Base-by-base conservation (phyloP, 2,113 vertebrate genomes). In the Illadopsis cleaveri region DNA sequence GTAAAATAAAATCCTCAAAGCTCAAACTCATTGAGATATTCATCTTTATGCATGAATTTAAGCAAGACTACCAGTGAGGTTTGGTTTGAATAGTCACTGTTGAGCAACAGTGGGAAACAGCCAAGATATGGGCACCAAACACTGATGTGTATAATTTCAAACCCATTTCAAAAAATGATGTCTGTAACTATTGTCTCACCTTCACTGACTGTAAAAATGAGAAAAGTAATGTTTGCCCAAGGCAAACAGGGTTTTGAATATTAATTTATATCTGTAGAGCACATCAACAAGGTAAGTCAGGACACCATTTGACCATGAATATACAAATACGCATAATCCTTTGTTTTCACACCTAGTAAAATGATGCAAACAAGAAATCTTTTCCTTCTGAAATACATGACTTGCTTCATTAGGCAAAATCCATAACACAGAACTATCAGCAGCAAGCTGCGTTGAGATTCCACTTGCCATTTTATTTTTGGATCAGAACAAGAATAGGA, bases 401-500 rank as follows among this genome's bases (percentile, higher is more conserved):
- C 30, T 53, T 65, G 19, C 27, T 70, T 88, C 24, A 27, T 87
- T 37, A 65, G 54, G 45, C 54, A 37, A 80, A 16, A 8, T 79
- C 35, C 13, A 3, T 54, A 44, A 37, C 10, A 76, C 48, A 60
- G 9, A 57, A 6, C 42, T 58, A 42, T 56, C 33, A 70, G 35
- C n/a, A 72, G n/a, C 76, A 91, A 95, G 22, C 35, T 90, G 45
- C 72, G 58, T 28, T 84, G 77, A 86, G 53, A 87, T 84, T 95
- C 22, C 20, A 35, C 21, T 88, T 82, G 30, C 25, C 30, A 31
- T 91, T 94, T 90, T 51, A 38, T 62, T 93, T 93, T 66, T 57
- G 37, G 37, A 66, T 77, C 27, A 15, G 19, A 35, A 48, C 4
- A 37, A 57, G 38, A 76, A 91, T 28, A 38, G 30, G 27, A 9